These are phyloP conservation scores for Lasaia peninsularis DNA, from an alignment of 1,140 invertebrate species.

Conservation along the genomic window DNA sequence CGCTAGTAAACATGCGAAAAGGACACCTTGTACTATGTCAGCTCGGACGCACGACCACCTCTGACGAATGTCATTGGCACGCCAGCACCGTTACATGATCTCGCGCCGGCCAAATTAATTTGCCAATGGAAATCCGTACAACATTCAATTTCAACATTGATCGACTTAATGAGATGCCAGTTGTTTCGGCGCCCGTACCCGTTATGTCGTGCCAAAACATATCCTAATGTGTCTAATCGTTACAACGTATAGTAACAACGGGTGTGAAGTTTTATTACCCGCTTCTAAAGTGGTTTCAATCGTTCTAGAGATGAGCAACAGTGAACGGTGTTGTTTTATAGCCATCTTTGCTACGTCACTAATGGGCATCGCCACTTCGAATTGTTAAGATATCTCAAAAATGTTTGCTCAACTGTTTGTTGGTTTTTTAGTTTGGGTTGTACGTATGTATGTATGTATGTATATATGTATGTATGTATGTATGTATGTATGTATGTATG, in stretches of 20 bases:
- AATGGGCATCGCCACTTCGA: too few species aligned
- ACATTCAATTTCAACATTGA: constrained; percentile 55
- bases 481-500: too few species aligned
- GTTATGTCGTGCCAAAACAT: constrained; percentile 46
- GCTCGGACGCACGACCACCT: constrained; percentile 39
- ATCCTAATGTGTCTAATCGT: constrained; percentile 9
- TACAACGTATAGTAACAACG: background rate
- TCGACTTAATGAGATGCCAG: constrained; percentile 55
- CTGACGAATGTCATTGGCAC: constrained; percentile 75
- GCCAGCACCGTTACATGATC: constrained; percentile 70
- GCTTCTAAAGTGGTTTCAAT: too few species aligned
- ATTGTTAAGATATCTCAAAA: too few species aligned
- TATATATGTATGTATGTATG: too few species aligned
- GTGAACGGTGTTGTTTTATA: too few species aligned
- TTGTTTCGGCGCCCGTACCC: constrained; percentile 47
- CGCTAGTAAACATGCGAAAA: background rate
- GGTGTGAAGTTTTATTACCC: too few species aligned
- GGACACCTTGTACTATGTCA: constrained; percentile 30
- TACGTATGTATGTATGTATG: too few species aligned
- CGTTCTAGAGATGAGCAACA: too few species aligned
- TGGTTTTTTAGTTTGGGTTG: too few species aligned
- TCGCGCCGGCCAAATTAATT: constrained; percentile 72
- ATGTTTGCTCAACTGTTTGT: too few species aligned
- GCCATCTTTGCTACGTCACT: too few species aligned
- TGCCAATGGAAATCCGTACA: constrained; percentile 63